Evolutionary conservation across 2,113 vertebrate genomes (phyloP).

Genomic region (Urocynchramus pylzowi): DNA sequence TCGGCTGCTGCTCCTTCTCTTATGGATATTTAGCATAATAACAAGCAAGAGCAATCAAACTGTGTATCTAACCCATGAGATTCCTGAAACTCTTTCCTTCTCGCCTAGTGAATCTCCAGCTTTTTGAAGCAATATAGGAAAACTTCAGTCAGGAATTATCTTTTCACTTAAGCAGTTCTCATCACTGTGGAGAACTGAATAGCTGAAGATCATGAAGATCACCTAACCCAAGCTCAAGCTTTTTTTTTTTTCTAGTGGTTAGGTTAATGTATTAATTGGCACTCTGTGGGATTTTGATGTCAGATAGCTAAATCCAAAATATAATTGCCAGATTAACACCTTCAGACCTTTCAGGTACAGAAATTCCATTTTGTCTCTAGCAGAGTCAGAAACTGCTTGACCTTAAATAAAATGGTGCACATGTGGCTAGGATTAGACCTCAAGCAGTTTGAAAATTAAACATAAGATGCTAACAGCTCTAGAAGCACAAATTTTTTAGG

Average conservation of each 20-base stretch:
- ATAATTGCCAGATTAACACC: background rate
- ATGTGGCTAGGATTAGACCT: background rate
- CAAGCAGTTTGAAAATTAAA: background rate
- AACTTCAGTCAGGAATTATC: background rate
- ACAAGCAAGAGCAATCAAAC: background rate
- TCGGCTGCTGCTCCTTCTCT: background rate
- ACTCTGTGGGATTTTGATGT: background rate
- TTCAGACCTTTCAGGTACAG: background rate
- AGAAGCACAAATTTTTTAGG: rapidly evolving
- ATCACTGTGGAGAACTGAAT: background rate
- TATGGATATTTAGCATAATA: background rate
- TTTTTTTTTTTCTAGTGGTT: background rate
- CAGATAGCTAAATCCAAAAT: background rate
- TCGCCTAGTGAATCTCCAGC: background rate
- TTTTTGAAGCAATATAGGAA: background rate
- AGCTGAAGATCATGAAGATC: background rate
- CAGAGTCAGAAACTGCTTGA: background rate
- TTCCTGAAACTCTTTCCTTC: background rate
- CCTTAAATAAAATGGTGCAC: background rate
- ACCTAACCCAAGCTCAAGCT: background rate
- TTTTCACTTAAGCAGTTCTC: background rate
- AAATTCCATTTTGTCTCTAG: background rate
- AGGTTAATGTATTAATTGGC: background rate
- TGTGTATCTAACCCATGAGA: rapidly evolving
- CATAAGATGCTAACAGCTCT: rapidly evolving